Conservation (phyloP, 2,888 invertebrate species). For the Dermolepida albohirtum region DNA sequence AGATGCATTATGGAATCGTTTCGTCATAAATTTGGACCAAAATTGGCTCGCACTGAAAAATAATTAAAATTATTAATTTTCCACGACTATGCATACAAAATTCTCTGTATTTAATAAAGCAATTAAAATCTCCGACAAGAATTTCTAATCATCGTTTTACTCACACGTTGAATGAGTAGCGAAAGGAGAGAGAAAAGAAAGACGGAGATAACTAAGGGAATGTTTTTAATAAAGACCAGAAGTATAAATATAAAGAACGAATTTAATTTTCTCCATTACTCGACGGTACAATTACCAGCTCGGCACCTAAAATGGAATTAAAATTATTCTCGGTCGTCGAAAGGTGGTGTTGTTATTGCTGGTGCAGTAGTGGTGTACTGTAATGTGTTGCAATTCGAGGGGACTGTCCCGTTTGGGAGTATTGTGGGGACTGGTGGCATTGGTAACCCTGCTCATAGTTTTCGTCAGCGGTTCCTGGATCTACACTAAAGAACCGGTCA, state of each 20-base stretch:
- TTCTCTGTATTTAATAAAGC: conserved; percentile 18
- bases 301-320: conserved; percentile 47
- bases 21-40: not conserved
- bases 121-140: conserved; percentile 30
- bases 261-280: conserved; percentile 48
- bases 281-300: conserved; percentile 45
- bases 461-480: conserved; percentile 68
- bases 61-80: conserved; percentile 34
- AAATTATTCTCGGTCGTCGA: conserved; percentile 42
- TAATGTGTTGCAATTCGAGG: conserved; percentile 63
- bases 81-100: conserved; percentile 19
- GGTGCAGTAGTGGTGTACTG: conserved; percentile 33
- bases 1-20: not conserved
- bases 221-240: conserved; percentile 40
- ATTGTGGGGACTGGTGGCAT: conserved; percentile 64
- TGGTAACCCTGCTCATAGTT: conserved; percentile 65
- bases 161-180: conserved; percentile 4
- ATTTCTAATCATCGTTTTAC: conserved; percentile 14
- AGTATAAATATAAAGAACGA: conserved; percentile 44
- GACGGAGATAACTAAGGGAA: conserved; percentile 25
- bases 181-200: conserved; percentile 22
- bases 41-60: conserved; percentile 1
- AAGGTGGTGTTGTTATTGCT: conserved; percentile 33
- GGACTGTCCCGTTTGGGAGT: conserved; percentile 65
- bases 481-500: conserved; percentile 66